A percentile compares a stretch with the other conserved stretches of the same genome.
These are phyloP conservation scores for Crotalus tigris DNA, from an alignment of 2,113 vertebrate genomes.

Conservation along the genomic window DNA sequence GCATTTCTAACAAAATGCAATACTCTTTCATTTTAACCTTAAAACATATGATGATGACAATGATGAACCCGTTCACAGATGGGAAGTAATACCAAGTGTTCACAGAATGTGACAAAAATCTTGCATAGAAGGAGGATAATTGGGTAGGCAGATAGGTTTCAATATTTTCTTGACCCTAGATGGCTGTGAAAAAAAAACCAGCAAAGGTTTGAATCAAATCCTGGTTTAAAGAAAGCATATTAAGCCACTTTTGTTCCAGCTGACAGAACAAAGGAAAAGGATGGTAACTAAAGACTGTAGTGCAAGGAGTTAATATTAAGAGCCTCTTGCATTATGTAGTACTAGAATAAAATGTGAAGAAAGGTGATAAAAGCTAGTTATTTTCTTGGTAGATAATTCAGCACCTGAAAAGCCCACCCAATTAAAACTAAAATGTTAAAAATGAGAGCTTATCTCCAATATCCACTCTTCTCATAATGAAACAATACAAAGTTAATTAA, in stretches of 20 bases:
- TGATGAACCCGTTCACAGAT: neutral
- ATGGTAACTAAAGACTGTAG: neutral
- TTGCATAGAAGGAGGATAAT: neutral
- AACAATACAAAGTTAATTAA: neutral
- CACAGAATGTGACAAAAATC: neutral
- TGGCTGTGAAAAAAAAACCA: neutral
- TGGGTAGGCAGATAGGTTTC: neutral
- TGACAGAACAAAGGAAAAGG: neutral
- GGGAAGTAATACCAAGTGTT: neutral
- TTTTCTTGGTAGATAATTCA: neutral
- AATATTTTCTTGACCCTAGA: neutral
- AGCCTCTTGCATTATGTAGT: neutral
- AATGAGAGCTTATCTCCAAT: neutral
- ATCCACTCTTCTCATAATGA: neutral
- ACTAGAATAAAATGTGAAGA: neutral
- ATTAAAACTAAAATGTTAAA: neutral
- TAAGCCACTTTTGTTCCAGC: neutral
- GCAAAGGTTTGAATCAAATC: neutral
- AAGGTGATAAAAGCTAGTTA: neutral
- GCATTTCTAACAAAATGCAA: neutral
- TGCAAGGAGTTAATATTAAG: neutral
- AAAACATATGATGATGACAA: neutral
- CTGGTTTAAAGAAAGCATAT: neutral
- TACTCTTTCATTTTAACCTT: neutral
- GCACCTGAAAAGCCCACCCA: neutral